Percentiles rank a stretch among this genome's conserved stretches.
Conservation (phyloP, 2,113 vertebrate genomes). For the Bufo bufo region DNA sequence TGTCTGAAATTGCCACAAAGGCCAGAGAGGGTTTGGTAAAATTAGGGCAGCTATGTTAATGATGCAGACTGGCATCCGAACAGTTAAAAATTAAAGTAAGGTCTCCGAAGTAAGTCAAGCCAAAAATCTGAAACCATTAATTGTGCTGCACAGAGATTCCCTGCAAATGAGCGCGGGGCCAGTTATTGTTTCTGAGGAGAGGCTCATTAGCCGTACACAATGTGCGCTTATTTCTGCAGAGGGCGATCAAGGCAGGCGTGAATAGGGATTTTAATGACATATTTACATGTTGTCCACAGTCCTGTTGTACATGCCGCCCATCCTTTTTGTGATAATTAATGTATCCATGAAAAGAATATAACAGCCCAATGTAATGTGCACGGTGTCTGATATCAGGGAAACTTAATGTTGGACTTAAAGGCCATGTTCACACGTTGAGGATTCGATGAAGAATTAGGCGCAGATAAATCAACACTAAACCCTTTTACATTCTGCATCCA, state of each 20-base stretch:
- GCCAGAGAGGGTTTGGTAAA: slow-evolving; percentile 5
- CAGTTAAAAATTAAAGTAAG: not conserved
- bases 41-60: slow-evolving; percentile 19
- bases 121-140: slow-evolving; percentile 27
- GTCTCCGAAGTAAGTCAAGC: not conserved
- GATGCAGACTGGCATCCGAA: slow-evolving; percentile 7
- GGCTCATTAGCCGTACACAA: slow-evolving; percentile 50
- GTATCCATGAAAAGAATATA: not conserved
- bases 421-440: too few species aligned
- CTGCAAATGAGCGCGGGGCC: slow-evolving; percentile 9
- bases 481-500: too few species aligned
- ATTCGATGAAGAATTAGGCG: too few species aligned
- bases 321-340: not conserved
- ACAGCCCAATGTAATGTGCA: not conserved
- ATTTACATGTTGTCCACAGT: not conserved
- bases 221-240: slow-evolving; percentile 13
- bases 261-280: slow-evolving; percentile 24
- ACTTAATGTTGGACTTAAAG: too few species aligned
- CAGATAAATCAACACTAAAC: too few species aligned
- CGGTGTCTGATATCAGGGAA: too few species aligned
- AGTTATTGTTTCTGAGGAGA: slow-evolving; percentile 39
- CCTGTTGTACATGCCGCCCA: not conserved
- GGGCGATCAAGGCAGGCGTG: not conserved
- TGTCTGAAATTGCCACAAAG: not conserved
- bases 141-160: slow-evolving; percentile 31